Evolutionary conservation across 2,113 vertebrate species (phyloP).

Genomic region (Urocynchramus pylzowi): DNA sequence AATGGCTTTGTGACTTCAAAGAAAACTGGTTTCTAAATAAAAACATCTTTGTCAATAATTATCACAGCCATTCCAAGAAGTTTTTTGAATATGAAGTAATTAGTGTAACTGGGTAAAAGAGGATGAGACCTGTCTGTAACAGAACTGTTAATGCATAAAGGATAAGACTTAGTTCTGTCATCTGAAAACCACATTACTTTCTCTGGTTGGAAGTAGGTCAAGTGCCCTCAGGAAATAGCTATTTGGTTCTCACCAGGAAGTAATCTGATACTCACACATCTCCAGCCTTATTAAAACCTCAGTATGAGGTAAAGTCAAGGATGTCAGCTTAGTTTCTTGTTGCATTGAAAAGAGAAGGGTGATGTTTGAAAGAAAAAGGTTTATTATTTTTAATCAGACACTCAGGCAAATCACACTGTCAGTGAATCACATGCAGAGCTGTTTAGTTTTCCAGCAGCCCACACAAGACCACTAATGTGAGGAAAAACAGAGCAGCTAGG

Average conservation of each 20-base stretch:
- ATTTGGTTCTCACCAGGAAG: not conserved
- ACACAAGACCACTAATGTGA: not conserved
- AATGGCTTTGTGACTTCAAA: not conserved
- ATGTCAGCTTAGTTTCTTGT: not conserved
- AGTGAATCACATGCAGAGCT: not conserved
- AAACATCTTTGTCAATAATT: not conserved
- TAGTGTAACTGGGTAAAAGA: not conserved
- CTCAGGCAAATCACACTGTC: not conserved
- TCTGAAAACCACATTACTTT: slow-evolving; percentile 16
- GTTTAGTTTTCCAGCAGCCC: not conserved
- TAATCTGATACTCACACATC: slow-evolving; percentile 30
- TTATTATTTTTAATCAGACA: not conserved
- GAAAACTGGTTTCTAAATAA: not conserved
- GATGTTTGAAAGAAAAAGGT: not conserved
- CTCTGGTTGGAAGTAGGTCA: slow-evolving; percentile 39
- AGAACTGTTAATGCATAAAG: not conserved
- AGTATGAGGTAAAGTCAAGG: not conserved
- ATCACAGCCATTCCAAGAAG: not conserved
- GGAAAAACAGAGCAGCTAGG: not conserved
- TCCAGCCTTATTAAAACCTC: slow-evolving; percentile 40
- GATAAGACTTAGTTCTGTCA: not conserved
- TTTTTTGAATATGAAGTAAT: not conserved
- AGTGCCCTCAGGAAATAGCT: slow-evolving; percentile 34
- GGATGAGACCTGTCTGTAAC: not conserved
- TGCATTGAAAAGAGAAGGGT: not conserved